Base-by-base conservation (phyloP, 2,113 vertebrate genomes). In the Eleginops maclovinus region DNA sequence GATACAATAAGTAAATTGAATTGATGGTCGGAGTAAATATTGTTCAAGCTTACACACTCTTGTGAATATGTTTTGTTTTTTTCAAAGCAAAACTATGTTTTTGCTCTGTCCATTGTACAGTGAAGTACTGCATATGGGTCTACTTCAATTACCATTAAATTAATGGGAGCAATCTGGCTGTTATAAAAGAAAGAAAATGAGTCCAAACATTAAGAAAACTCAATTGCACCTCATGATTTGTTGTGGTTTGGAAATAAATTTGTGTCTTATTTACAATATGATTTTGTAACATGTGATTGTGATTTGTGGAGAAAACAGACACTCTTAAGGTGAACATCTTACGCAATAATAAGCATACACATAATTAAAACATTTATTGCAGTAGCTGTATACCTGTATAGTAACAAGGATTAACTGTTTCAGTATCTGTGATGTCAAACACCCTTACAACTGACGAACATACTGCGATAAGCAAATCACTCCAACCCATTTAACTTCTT, bases 331-430 rank as follows among this genome's bases (percentile, higher is more conserved):
- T 15, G 61, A 83, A 41, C 21, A 72, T 83, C 69, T 19, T 72
- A 72, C 15, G 83, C 69, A 89, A 83, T 88, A 76, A 85, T 76
- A 95, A 91, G 91, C 92, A 90, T 93, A 92, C 85, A 92, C 89
- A 87, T 96, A 96, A 96, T 97, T 94, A 96, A 97, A 99, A 98
- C 96, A 97, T 99, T 99, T 99, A 99, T 99, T 99, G 97, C 97
- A 98, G 95, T 96, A 98, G 97, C 97, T 95, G 94, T 95, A 95
- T 98, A 97, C 96, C 95, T 97, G 96, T 97, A 98, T 96, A 98
- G 96, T 97, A 97, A 98, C 96, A 98, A 96, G 96, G 95, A 96
- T 96, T 95, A 99, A 97, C 95, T 98, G 96, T 96, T 98, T 97
- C 97, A 96, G 97, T 98, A 98, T 96, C 95, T 96, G 96, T 96